Percentiles rank a stretch among this genome's conserved stretches.
These are phyloP conservation scores for Oreortyx pictus DNA, from an alignment of 2,797 vertebrate species.

Conservation along the genomic window DNA sequence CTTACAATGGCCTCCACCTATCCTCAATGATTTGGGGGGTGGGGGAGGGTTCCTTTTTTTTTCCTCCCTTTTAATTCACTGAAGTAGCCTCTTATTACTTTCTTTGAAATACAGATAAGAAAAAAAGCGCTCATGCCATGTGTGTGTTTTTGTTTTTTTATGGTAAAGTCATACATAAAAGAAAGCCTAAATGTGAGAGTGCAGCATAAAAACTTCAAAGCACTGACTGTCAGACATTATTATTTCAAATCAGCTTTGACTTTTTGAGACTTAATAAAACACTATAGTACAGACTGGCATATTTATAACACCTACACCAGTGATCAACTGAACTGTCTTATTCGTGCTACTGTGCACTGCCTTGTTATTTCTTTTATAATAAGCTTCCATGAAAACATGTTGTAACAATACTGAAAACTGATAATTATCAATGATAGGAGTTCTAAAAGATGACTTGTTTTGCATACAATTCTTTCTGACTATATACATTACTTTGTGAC, in stretches of 20 bases:
- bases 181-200: slow-evolving; percentile 73
- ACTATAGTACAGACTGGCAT: slow-evolving; percentile 70
- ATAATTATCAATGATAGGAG: slow-evolving; percentile 68
- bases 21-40: not conserved
- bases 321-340: slow-evolving; percentile 71
- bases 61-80: slow-evolving; percentile 56
- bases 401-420: slow-evolving; percentile 67
- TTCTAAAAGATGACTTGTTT: slow-evolving; percentile 64
- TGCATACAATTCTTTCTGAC: slow-evolving; percentile 72
- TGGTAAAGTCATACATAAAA: slow-evolving; percentile 75
- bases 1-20: slow-evolving; percentile 19
- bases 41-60: not conserved
- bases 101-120: slow-evolving; percentile 68
- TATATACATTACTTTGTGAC: slow-evolving; percentile 51
- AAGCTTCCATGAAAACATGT: slow-evolving; percentile 61
- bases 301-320: slow-evolving; percentile 72
- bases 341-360: slow-evolving; percentile 39
- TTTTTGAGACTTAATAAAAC: slow-evolving; percentile 77
- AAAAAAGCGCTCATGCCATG: slow-evolving; percentile 25
- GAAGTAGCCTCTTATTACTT: slow-evolving; percentile 61
- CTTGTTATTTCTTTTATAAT: slow-evolving; percentile 69
- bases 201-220: slow-evolving; percentile 76
- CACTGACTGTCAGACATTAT: slow-evolving; percentile 74
- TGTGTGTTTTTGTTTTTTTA: slow-evolving; percentile 73
- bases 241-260: slow-evolving; percentile 79